Evolutionary conservation across 2,113 vertebrate genomes (phyloP), one percentile per base, ranked within the genome.

Genomic region (Lepus americanus): DNA sequence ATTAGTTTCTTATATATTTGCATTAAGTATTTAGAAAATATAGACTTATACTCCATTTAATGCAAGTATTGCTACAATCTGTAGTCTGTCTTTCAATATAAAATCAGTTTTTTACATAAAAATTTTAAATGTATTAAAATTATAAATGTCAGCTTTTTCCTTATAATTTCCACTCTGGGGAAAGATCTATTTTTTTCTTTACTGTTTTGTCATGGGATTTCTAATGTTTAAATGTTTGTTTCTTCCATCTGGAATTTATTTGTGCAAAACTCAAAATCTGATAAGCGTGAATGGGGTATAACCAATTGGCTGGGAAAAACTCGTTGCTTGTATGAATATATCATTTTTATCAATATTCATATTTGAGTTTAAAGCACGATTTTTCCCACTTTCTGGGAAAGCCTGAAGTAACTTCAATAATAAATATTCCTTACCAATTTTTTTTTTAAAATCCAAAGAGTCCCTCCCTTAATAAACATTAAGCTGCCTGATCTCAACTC

Each of bases 181-280:
- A 2, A 2, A 51, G 76, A 61, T 4, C 8, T 20, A 31, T 27
- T 44, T 20, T 73, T 77, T 67, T 61, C 59, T 66, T 84, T 74
- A 31, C 39, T 77, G 22, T 79, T 89, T 79, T 64, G 29, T 63
- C n/a, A 59, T 6, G 70, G 44, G 49, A 61, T 76, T 91, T 84
- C 76, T 74, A 61, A 61, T 9, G 11, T 81, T 82, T 88, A 90
- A 81, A 85, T 49, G 33, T 73, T 61, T 89, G 9, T n/a, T 94
- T 96, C 74, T 94, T 76, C 78, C 81, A 92, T 95, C 92, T 97
- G 90, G 85, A 96, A 29, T 78, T 73, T 51, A 95, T 95, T 95
- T 91, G 39, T 61, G 12, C 31, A 95, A 79, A 69, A 72, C 27
- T 87, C 31, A 61, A 59, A 89, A 73, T 93, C 72, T 86, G 66